A percentile compares a stretch with the other conserved stretches of the same genome.
These are phyloP conservation scores for Stictocephala bisonia DNA, from an alignment of 2,888 invertebrate genomes.

Conservation along the genomic window DNA sequence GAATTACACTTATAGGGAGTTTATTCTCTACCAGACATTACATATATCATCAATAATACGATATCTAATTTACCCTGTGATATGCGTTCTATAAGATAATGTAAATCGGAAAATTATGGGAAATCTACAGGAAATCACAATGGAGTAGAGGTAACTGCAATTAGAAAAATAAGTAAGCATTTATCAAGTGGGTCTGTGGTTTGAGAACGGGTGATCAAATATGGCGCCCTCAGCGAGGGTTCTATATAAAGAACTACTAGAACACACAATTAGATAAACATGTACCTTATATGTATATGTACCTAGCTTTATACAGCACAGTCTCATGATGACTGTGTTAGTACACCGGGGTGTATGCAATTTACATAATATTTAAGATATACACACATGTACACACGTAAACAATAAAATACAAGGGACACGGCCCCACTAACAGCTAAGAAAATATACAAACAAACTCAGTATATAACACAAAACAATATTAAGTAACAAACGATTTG, in stretches of 20 bases:
- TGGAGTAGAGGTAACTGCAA: slow-evolving; percentile 24
- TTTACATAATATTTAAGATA: slow-evolving; percentile 40
- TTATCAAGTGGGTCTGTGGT: background rate
- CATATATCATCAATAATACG: slow-evolving; percentile 31
- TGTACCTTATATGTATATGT: too few species aligned
- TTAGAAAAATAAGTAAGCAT: slow-evolving; percentile 33
- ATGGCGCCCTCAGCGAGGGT: background rate
- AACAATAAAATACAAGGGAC: slow-evolving; percentile 39
- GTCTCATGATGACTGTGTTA: background rate
- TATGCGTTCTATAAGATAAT: slow-evolving; percentile 21
- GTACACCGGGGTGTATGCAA: slow-evolving; percentile 5
- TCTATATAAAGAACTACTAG: slow-evolving; percentile 32
- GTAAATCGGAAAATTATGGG: slow-evolving; percentile 12
- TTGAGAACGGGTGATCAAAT: background rate
- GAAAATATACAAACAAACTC: slow-evolving; percentile 45
- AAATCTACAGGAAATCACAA: slow-evolving; percentile 22
- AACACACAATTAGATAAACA: slow-evolving; percentile 27
- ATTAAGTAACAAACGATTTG: slow-evolving; percentile 39
- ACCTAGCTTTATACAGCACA: slow-evolving; percentile 35
- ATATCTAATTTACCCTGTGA: slow-evolving; percentile 40
- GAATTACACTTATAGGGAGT: slow-evolving; percentile 9
- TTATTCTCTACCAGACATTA: slow-evolving; percentile 23
- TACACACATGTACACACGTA: slow-evolving; percentile 47
- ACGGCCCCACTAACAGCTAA: slow-evolving; percentile 28
- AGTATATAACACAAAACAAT: slow-evolving; percentile 40